These are phyloP conservation scores for Cephonodes hylas DNA, from an alignment of 2,888 invertebrate genomes.

Conservation along the genomic window DNA sequence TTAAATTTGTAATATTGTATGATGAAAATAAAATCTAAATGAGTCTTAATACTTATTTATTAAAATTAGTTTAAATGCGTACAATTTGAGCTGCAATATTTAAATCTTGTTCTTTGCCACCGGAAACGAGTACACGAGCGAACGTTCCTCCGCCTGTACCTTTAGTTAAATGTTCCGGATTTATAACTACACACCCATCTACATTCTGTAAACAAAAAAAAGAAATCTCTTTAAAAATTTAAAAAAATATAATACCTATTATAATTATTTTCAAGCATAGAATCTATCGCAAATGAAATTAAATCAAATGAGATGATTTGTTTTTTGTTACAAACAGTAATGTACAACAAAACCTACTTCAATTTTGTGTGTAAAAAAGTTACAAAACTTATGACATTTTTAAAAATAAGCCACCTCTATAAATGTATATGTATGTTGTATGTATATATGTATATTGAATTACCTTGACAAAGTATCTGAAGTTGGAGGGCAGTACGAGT, in stretches of 20 bases:
- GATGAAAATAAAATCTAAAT: not conserved
- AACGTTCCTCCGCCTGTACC: slow-evolving; percentile 89
- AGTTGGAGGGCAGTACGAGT: slow-evolving; percentile 91
- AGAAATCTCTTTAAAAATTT: no score
- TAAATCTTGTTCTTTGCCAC: slow-evolving; percentile 33
- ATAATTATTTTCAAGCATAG: no score
- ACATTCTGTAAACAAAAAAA: slow-evolving; percentile 84
- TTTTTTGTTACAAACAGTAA: no score
- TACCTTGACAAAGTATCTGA: slow-evolving; percentile 91
- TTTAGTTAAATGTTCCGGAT: slow-evolving; percentile 91
- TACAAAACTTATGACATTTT: no score
- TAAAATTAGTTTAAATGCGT: slow-evolving; percentile 49
- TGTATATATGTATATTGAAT: not conserved
- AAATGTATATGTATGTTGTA: not conserved
- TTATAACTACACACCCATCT: slow-evolving; percentile 89
- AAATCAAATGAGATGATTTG: no score
- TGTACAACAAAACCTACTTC: no score
- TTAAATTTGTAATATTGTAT: not conserved
- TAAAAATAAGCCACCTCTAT: not conserved
- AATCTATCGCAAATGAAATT: no score
- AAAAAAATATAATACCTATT: no score
- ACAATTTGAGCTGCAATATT: slow-evolving; percentile 63
- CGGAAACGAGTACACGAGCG: slow-evolving; percentile 83
- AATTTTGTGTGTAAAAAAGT: no score
- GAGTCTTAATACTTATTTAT: not conserved